A percentile compares a stretch with the other conserved stretches of the same genome.
phyloP scores from a whole-genome alignment of 2,797 vertebrate species.

The Rhabdomys pumilio region DNA sequence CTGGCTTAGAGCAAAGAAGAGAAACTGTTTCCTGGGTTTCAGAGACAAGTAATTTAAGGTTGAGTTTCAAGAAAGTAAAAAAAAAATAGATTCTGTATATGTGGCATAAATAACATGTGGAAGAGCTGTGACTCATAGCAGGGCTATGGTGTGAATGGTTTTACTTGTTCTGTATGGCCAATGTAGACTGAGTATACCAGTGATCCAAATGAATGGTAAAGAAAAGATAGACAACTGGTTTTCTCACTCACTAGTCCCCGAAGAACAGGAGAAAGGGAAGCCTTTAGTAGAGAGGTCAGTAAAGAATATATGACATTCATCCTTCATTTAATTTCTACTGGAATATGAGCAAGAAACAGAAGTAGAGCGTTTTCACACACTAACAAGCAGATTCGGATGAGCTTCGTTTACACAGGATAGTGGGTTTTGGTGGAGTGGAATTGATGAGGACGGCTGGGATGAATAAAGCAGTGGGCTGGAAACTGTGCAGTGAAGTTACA shows the following conservation, averaged over 20 bases:
- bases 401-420: not conserved
- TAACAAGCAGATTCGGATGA: not conserved
- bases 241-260: not conserved
- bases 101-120: not conserved
- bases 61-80: not conserved
- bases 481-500: not conserved
- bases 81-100: not conserved
- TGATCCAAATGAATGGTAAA: not conserved
- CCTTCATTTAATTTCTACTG: not conserved
- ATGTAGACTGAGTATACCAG: not conserved
- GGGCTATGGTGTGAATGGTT: not conserved
- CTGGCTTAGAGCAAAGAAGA: not conserved
- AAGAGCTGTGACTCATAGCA: not conserved
- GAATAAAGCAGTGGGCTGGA: not conserved
- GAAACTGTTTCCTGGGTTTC: not conserved
- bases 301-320: not conserved
- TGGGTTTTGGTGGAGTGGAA: not conserved
- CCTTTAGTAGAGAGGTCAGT: not conserved
- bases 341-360: not conserved
- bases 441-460: not conserved
- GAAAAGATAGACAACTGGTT: not conserved
- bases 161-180: not conserved
- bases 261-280: not conserved
- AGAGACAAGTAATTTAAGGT: slow-evolving; percentile 17
- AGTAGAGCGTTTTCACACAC: not conserved